Base-by-base conservation (phyloP, 2,113 vertebrate genomes). In the Platycercus adscitus region DNA sequence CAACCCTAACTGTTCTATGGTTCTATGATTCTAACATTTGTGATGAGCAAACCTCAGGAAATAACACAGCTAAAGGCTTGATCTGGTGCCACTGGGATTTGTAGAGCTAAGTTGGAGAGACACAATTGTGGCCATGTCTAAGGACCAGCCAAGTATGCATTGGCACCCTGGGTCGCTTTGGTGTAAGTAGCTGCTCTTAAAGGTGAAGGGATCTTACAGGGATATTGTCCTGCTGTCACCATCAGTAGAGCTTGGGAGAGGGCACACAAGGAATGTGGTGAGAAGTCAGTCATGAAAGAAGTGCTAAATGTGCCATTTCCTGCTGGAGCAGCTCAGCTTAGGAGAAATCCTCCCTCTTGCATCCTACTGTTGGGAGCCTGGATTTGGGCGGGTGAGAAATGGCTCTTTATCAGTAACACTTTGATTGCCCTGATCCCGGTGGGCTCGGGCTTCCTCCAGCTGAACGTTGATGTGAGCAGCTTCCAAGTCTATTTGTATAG, bases 401-500 rank as follows among this genome's bases (percentile, higher is more conserved):
- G 41, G 70, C 53, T 63, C 81, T 93, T 86, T 81, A 66, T 75
- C 73, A 82, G 85, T 79, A 86, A 52, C 24, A 7, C 88, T 96
- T 73, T 70, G 88, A 94, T 95, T 84, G 77, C 82, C 24, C 60
- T 87, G 65, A 95, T 91, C 75, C 95, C 1, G 3, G 58, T n/a
- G 88, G 81, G 91, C 87, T 97, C 12, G 93, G 88, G 91, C 92
- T 94, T 92, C 50, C 68, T 97, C 66, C 79, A 94, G 78, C 63
- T 79, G 55, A 89, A 21, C 0, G 29, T 21, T 39, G 85, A 26
- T 60, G 85, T 47, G 71, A 79, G 86, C 64, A 1, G 89, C 61
- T 39, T 64, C 91, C 39, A 21, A 69, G 24, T 4, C 55, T 52
- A 2, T 72, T 86, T 88, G 76, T 56, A 2, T 8, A 25, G 80